Base-by-base conservation (phyloP, 2,797 vertebrate species). In the Chrysocyon brachyurus region DNA sequence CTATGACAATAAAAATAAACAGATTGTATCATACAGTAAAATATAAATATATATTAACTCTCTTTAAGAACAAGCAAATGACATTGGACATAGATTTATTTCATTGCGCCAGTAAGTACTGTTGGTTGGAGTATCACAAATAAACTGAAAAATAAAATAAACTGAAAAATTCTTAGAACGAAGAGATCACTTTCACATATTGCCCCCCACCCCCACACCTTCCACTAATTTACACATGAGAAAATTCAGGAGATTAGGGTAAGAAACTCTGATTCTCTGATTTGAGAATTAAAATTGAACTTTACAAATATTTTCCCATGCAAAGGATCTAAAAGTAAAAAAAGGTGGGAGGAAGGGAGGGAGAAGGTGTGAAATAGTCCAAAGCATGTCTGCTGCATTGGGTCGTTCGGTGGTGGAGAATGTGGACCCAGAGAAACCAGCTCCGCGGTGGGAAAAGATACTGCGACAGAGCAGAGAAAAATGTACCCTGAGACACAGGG, bases 231-330 rank as follows among this genome's bases (percentile, higher is more conserved):
- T 28, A 72, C 11, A 31, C 52, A 73, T 5, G 14, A 81, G 21
- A 57, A 81, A 66, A 85, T 73, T 85, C 28, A 87, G 33, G 8
- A 57, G 19, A 0, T 40, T 87, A 4, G 1, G 2, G 63, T 81
- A 73, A 68, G 56, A 61, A 93, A 91, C 94, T 66, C 19, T 63
- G 28, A 66, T 59, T 73, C 63, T 81, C 46, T 28, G 26, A 79
- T 63, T 33, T 91, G 31, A 97, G 31, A 56, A 93, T 68, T 61
- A 59, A 82, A 95, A 86, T 6, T 64, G 24, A 81, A 31, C 6
- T 10, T n/a, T 70, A 75, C 7, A 61, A 83, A 72, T 21, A 46
- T 85, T 85, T 96, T 40, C 8, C 22, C 40, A 46, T 3, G 70
- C 19, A 6, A 56, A 88, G 12, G 84, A 91, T 11, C 6, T 12